Base-by-base conservation (phyloP, 2,888 invertebrate genomes). In the Nemotelus pantherinus region DNA sequence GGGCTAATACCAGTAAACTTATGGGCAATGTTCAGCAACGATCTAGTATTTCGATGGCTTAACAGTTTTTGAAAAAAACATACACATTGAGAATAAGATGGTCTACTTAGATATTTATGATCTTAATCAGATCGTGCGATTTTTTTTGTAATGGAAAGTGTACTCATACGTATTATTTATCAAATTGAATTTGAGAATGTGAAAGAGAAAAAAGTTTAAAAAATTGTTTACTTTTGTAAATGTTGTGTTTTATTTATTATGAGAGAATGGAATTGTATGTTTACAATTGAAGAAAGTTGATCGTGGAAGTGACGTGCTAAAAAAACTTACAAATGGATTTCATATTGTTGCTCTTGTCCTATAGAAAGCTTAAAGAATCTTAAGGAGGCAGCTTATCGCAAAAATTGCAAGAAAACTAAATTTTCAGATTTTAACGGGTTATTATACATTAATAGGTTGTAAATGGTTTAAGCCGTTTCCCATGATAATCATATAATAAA, bases 171-270 rank as follows among this genome's bases (percentile, higher is more conserved):
- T 74, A 74, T 74, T 74, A 74, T 74, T 74, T 74, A 74, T 74
- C 44, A 60, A 63, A 70, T 70, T 70, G 55, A 55, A 70, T 53
- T 70, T 70, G 70, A 70, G 70, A 70, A 53, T 25, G 25, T 25
- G 25, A 25, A 25, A 25, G 25, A 25, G 25, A 25, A 10, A 60
- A 60, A 72, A 72, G 60, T 58, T 72, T n/a, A 25, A 25, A 25
- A 63, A 74, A 63, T 74, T 74, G 74, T 74, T 74, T 74, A 74
- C 60, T 74, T 74, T 74, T 74, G 74, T 74, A 74, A 48, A 48
- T 39, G 3, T 7, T 63, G 53, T 10, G 48, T 74, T 74, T 74
- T 74, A 60, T 7, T 25, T 25, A 25, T 25, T 25, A 25, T 25
- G 25, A 25, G 25, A 25, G 25, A 25, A 25, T 25, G 25, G 25